phyloP scores from a whole-genome alignment of 2,113 vertebrate genomes.

The Calidris pygmaea region DNA sequence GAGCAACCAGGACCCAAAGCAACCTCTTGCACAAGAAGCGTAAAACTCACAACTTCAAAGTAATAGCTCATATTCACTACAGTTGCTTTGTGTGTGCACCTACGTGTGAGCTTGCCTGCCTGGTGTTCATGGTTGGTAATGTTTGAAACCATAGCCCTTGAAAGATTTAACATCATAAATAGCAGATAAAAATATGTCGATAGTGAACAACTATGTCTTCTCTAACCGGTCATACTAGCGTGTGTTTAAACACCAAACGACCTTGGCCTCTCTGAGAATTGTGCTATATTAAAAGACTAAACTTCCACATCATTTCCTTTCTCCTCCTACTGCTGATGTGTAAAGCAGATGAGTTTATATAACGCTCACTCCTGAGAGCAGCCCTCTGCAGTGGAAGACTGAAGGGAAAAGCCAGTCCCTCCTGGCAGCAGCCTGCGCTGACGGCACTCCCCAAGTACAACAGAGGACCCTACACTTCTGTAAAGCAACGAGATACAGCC shows the following conservation, averaged over 20 bases:
- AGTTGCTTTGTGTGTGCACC: not conserved
- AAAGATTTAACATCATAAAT: not conserved
- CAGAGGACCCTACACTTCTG: not conserved
- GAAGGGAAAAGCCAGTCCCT: not conserved
- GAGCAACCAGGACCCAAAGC: not conserved
- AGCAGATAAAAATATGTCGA: not conserved
- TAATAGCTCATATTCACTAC: not conserved
- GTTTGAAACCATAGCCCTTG: not conserved
- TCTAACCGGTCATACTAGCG: not conserved
- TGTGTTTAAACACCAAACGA: not conserved
- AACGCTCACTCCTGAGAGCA: not conserved
- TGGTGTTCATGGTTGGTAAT: not conserved
- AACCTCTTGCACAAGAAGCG: not conserved
- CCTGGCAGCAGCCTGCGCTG: not conserved
- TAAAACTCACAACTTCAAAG: not conserved
- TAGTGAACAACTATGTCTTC: not conserved
- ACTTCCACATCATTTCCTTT: constrained; percentile 35
- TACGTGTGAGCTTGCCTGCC: not conserved
- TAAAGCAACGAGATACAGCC: not conserved
- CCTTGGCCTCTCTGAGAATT: not conserved
- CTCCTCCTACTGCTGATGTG: not conserved
- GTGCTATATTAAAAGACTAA: not conserved
- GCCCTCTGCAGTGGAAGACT: not conserved
- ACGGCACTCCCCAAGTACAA: not conserved
- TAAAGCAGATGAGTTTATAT: constrained; percentile 22